A percentile compares a stretch with the other conserved stretches of the same genome.
phyloP scores from a whole-genome alignment of 2,888 invertebrate species.

The Ptychoptera contaminata region DNA sequence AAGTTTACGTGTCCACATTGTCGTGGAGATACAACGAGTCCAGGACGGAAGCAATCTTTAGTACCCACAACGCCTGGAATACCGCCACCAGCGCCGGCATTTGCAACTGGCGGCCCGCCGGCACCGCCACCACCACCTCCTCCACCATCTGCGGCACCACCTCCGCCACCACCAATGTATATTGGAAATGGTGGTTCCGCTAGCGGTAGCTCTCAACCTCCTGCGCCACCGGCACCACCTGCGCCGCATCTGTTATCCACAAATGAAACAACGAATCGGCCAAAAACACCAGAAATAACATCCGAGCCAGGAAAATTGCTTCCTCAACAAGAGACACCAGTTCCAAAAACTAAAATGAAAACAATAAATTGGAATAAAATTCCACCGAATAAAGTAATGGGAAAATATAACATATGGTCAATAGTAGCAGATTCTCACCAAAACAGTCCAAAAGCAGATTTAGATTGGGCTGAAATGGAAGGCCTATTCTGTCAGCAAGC shows the following conservation, averaged over 20 bases:
- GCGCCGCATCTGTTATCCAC: conserved; percentile 16
- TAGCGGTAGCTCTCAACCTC: conserved; percentile 13
- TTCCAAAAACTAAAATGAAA: conserved; percentile 93
- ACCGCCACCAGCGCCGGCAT: conserved; percentile 31
- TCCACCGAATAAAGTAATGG: conserved; percentile 77
- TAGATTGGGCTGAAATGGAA: conserved; percentile 91
- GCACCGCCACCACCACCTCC: conserved; percentile 32
- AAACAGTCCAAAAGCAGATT: conserved; percentile 63
- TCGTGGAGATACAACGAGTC: conserved; percentile 37
- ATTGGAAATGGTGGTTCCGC: conserved; percentile 2
- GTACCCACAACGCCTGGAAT: conserved; percentile 32
- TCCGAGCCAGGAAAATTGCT: conserved; percentile 35
- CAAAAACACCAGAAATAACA: conserved; percentile 19
- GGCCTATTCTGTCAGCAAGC: conserved; percentile 85
- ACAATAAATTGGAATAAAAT: conserved; percentile 97
- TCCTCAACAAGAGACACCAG: conserved; percentile 83
- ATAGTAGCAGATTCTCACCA: conserved; percentile 73
- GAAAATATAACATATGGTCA: conserved; percentile 87
- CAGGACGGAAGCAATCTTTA: conserved; percentile 40
- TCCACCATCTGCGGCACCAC: conserved; percentile 28
- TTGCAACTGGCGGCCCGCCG: conserved; percentile 17
- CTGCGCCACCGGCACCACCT: conserved; percentile 30
- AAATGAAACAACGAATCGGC: conserved; percentile 10
- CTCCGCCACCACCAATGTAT: conserved; percentile 20
- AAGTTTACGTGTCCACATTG: conserved; percentile 44